These are phyloP conservation scores for Sitta carolinensis DNA, from an alignment of 2,797 vertebrate genomes.

Conservation along the genomic window DNA sequence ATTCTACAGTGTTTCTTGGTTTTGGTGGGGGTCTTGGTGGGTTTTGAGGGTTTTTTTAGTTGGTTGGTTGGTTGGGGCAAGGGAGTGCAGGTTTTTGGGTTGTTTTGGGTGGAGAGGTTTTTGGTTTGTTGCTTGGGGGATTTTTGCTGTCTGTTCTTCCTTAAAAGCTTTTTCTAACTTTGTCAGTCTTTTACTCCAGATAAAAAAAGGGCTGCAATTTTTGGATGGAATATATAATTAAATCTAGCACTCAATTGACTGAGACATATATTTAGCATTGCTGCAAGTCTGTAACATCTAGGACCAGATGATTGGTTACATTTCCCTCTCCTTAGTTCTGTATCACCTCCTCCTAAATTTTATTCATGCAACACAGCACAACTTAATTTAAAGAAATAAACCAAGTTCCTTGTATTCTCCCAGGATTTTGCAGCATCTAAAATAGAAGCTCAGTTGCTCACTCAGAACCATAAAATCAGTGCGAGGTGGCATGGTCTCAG, in stretches of 20 bases:
- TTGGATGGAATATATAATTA: neutral
- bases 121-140: neutral
- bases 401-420: constrained; percentile 3
- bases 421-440: constrained; percentile 20
- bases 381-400: neutral
- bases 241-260: neutral
- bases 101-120: neutral
- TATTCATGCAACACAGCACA: neutral
- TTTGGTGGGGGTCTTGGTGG: neutral
- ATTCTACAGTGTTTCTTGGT: neutral
- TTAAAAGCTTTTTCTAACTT: neutral
- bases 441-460: neutral
- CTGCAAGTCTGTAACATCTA: neutral
- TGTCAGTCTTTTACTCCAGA: neutral
- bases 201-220: neutral
- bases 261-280: neutral
- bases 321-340: neutral
- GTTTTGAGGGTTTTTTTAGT: neutral
- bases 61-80: neutral
- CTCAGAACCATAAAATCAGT: neutral
- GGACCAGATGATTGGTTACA: neutral
- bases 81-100: accelerated
- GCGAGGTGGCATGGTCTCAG: constrained; percentile 4
- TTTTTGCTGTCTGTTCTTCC: neutral
- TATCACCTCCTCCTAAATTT: neutral